These are phyloP conservation scores for Microtus pennsylvanicus DNA, from an alignment of 2,113 vertebrate genomes.

Conservation along the genomic window DNA sequence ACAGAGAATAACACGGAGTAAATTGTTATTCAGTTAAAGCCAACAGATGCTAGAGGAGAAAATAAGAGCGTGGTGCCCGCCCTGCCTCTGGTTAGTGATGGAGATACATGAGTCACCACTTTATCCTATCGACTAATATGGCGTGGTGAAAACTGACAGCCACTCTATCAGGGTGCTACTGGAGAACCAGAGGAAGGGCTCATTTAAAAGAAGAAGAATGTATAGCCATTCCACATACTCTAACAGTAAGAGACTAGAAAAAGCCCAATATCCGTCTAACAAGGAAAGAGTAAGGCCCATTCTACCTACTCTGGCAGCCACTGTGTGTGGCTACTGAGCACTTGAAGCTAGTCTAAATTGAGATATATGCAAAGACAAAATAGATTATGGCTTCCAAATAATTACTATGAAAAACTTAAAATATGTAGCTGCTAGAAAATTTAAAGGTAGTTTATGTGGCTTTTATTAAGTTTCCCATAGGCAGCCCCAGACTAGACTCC, in stretches of 20 bases:
- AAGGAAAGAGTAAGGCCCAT: background rate
- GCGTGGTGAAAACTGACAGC: background rate
- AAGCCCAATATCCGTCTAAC: background rate
- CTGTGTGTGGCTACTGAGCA: background rate
- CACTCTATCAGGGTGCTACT: background rate
- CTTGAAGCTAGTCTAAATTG: background rate
- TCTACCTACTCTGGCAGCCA: background rate
- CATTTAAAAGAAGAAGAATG: conserved; percentile 7
- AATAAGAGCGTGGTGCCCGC: background rate
- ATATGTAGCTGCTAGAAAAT: conserved; percentile 2
- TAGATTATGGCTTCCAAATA: background rate
- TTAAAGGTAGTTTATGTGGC: background rate
- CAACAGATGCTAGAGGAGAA: background rate
- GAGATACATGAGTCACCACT: background rate
- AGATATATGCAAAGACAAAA: background rate
- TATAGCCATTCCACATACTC: background rate
- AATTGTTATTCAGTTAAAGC: background rate
- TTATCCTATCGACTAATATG: background rate
- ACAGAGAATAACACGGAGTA: background rate
- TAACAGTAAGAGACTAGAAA: conserved; percentile 8
- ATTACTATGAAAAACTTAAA: conserved; percentile 29
- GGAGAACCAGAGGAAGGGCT: background rate
- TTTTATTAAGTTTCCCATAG: background rate
- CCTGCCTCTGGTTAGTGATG: background rate
- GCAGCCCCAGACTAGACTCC: background rate